Evolutionary conservation across 2,113 vertebrate genomes (phyloP).

Genomic region (Sceloporus tristichus): DNA sequence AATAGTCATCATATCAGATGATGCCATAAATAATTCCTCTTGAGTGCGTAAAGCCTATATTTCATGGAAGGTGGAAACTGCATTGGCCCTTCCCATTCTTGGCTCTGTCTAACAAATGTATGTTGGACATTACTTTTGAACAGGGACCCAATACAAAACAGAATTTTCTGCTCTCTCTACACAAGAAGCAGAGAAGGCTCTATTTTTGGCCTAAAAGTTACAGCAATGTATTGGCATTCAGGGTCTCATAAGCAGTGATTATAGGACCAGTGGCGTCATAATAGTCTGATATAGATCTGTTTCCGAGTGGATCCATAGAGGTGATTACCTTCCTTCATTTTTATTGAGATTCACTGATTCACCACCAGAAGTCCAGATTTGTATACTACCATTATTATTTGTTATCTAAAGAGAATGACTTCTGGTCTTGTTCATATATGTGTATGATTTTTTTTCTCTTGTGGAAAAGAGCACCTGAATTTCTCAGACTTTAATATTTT

Average conservation of each 20-base stretch:
- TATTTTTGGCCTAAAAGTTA: neutral
- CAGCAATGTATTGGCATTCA: neutral
- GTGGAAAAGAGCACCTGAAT: neutral
- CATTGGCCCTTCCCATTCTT: neutral
- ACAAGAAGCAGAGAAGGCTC: neutral
- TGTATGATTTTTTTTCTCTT: neutral
- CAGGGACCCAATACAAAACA: neutral
- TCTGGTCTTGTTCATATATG: neutral
- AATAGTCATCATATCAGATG: neutral
- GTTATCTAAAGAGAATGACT: neutral
- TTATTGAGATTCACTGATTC: too few relatives aligned
- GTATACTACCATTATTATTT: too few relatives aligned
- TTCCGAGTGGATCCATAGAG: neutral
- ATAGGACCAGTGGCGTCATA: neutral
- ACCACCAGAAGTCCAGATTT: too few relatives aligned
- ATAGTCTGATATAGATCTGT: neutral
- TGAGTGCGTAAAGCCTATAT: too few relatives aligned
- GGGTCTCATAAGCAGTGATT: neutral
- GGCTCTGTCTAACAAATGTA: neutral
- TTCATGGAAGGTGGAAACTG: neutral
- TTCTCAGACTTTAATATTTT: neutral
- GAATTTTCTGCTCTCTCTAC: neutral
- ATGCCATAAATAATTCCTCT: neutral
- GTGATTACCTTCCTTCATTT: too few relatives aligned
- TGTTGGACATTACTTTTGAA: neutral